Percentiles rank a stretch among this genome's conserved stretches.
These are phyloP conservation scores for Bombylius discolor DNA, from an alignment of 2,888 invertebrate species.

Conservation along the genomic window DNA sequence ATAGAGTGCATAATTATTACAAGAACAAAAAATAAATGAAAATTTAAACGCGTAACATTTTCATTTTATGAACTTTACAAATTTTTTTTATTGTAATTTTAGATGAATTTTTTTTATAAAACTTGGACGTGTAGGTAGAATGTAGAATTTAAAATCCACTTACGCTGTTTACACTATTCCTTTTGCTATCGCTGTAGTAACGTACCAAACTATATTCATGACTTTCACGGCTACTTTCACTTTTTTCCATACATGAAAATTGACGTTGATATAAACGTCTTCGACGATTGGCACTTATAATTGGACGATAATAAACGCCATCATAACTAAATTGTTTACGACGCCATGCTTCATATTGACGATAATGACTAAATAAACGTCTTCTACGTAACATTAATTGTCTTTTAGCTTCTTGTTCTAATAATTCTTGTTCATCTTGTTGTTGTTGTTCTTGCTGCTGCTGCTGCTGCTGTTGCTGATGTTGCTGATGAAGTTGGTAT, in stretches of 20 bases:
- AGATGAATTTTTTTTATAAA: too few relatives aligned
- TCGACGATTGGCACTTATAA: slow-evolving; percentile 26
- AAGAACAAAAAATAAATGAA: too few relatives aligned
- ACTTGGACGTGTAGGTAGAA: too few relatives aligned
- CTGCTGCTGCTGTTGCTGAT: slow-evolving; percentile 9
- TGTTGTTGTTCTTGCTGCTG: background rate
- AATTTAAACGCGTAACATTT: too few relatives aligned
- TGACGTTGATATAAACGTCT: slow-evolving; percentile 33
- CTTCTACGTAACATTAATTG: slow-evolving; percentile 30
- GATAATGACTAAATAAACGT: slow-evolving; percentile 33
- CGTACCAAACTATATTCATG: slow-evolving; percentile 17
- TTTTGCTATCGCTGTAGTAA: slow-evolving; percentile 5
- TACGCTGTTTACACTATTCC: slow-evolving; percentile 17
- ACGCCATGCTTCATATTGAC: slow-evolving; percentile 36
- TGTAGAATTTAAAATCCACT: slow-evolving; percentile 6
- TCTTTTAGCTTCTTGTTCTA: slow-evolving; percentile 28
- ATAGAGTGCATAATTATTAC: too few relatives aligned
- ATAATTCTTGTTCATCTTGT: slow-evolving; percentile 27
- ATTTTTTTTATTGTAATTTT: too few relatives aligned
- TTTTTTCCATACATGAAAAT: slow-evolving; percentile 32
- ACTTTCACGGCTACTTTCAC: slow-evolving; percentile 32
- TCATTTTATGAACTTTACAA: too few relatives aligned
- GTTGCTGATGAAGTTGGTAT: slow-evolving; percentile 22
- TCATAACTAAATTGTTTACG: slow-evolving; percentile 35
- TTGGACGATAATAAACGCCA: slow-evolving; percentile 29